Evolutionary conservation across 2,888 invertebrate species (phyloP), one percentile per base, ranked within the genome.

Genomic region (Cosmia pyralina): DNA sequence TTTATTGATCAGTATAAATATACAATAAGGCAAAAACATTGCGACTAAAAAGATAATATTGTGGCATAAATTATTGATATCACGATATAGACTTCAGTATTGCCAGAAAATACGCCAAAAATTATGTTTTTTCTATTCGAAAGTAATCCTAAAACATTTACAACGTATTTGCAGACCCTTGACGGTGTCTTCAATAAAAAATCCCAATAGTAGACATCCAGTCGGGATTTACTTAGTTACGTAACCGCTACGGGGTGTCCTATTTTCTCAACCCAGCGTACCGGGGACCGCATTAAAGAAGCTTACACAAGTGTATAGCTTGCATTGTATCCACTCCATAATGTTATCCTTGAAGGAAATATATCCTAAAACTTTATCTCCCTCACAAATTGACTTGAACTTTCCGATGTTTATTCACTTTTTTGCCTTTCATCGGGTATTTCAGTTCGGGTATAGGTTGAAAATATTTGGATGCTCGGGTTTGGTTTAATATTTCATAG

Each of bases 251-350:
- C 64, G 55, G 82, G 22, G 57, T 77, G 71, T 86, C 75, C 82
- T 86, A 79, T 87, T 85, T 80, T 85, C 86, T 86, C 71, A 73
- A 81, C 66, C 74, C 63, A 65, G 38, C 69, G 75, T 83, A 64
- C 83, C 73, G 65, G 65, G 48, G 70, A 78, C 75, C 77, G 76
- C 69, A 81, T 84, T 85, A 77, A 76, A 80, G 75, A 73, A 81
- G 85, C 81, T 85, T 81, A 81, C 75, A 79, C 74, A 73, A 79
- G 75, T 77, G 59, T 83, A 75, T 76, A 78, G 72, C 72, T 67
- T 79, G 76, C 60, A 78, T 75, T 80, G 77, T 78, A 78, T 63
- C 62, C 72, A 72, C 70, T 70, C 77, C 84, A 85, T 76, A n/a
- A 75, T 63, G 69, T 85, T 74, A 75, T 72, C 41, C 67, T 72